These are phyloP conservation scores for Limnephilus lunatus DNA, from an alignment of 2,888 invertebrate genomes.

Conservation along the genomic window DNA sequence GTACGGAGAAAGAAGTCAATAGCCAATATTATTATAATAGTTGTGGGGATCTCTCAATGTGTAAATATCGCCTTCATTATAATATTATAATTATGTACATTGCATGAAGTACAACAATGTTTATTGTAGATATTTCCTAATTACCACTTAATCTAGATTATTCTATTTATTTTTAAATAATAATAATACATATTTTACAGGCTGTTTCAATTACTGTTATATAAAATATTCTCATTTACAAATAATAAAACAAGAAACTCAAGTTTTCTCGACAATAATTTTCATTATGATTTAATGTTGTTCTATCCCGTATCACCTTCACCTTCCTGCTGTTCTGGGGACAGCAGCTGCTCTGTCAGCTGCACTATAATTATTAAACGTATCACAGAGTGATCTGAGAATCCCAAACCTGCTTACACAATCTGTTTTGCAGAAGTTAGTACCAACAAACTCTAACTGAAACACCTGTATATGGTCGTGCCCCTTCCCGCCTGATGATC, in stretches of 20 bases:
- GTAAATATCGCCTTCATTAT: too few relatives aligned
- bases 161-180: neutral
- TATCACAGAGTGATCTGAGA: neutral
- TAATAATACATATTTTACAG: neutral
- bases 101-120: neutral
- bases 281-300: neutral
- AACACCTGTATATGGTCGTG: neutral
- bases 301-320: neutral
- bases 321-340: neutral
- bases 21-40: too few relatives aligned
- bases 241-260: neutral
- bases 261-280: neutral
- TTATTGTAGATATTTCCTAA: constrained; percentile 2
- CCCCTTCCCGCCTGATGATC: neutral
- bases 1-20: too few relatives aligned
- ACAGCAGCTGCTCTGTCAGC: neutral
- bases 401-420: neutral
- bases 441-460: neutral
- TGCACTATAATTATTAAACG: neutral
- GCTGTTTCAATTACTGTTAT: neutral
- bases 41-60: too few relatives aligned
- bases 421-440: neutral
- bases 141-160: neutral
- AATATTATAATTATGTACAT: too few relatives aligned
- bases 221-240: neutral